Evolutionary conservation across 1,140 invertebrate species (phyloP).

Genomic region (Drosophila nasuta): DNA sequence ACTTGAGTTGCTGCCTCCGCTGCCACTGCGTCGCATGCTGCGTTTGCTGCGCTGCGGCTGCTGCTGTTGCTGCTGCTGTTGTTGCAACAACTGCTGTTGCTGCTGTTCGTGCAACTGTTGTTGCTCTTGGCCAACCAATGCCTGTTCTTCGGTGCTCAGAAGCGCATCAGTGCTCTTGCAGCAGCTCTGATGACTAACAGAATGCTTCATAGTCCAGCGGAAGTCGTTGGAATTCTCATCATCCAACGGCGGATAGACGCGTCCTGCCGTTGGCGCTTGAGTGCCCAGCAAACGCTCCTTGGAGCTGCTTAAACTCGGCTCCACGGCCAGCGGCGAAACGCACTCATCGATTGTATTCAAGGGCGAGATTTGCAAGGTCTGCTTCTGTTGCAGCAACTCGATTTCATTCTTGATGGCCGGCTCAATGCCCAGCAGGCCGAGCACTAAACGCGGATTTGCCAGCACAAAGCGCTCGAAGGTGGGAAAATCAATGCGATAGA

Average conservation of each 20-base stretch:
- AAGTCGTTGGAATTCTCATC: conserved; percentile 82
- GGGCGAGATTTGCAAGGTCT: conserved; percentile 75
- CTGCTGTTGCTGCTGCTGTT: conserved; percentile 20
- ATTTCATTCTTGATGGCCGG: conserved; percentile 77
- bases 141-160: conserved; percentile 57
- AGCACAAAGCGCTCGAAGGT: conserved; percentile 79
- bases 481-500: conserved; percentile 79
- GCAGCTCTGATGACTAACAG: conserved; percentile 72
- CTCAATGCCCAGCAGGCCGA: conserved; percentile 80
- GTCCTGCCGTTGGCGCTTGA: conserved; percentile 17
- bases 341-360: conserved; percentile 80
- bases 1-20: conserved; percentile 70
- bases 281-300: conserved; percentile 59
- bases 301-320: conserved; percentile 51
- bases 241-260: conserved; percentile 66
- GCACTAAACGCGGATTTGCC: conserved; percentile 79
- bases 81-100: conserved; percentile 14
- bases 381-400: conserved; percentile 78
- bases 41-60: conserved; percentile 28
- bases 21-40: conserved; percentile 53
- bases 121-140: conserved; percentile 14
- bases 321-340: conserved; percentile 64
- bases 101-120: neutral
- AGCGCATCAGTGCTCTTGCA: conserved; percentile 81
- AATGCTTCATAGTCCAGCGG: conserved; percentile 80